These are phyloP conservation scores for Pseudochirops cupreus DNA, from an alignment of 2,797 vertebrate genomes.

Conservation along the genomic window DNA sequence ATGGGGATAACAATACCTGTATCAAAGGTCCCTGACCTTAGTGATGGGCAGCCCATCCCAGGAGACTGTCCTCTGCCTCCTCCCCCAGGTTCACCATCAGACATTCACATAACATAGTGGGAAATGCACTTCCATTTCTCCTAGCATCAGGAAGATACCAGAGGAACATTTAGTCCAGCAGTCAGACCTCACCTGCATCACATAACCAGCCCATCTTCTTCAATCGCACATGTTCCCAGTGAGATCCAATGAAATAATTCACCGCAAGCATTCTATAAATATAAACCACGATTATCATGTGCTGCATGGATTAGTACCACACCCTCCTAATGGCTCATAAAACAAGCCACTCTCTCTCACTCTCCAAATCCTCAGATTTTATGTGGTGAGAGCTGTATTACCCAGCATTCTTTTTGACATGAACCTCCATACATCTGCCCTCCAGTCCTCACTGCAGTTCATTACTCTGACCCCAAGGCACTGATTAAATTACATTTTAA, in stretches of 20 bases:
- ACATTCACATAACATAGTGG: neutral
- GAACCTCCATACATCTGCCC: neutral
- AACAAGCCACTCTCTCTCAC: neutral
- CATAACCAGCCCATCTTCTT: neutral
- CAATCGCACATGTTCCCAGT: neutral
- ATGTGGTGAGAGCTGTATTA: neutral
- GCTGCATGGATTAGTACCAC: neutral
- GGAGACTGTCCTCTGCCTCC: neutral
- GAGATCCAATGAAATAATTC: neutral
- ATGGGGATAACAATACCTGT: neutral
- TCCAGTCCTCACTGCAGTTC: neutral
- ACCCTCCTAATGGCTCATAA: neutral
- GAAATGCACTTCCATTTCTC: neutral
- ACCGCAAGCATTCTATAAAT: neutral
- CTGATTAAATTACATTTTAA: neutral
- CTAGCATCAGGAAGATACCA: neutral
- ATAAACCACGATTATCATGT: neutral
- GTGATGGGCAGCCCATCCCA: neutral
- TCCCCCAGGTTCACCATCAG: neutral
- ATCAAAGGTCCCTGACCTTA: neutral
- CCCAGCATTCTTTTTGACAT: neutral
- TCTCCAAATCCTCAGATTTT: neutral
- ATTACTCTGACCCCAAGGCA: neutral
- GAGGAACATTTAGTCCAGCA: neutral
- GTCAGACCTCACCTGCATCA: neutral